Conservation (phyloP, 2,888 invertebrate genomes). For the Arctia plantaginis region DNA sequence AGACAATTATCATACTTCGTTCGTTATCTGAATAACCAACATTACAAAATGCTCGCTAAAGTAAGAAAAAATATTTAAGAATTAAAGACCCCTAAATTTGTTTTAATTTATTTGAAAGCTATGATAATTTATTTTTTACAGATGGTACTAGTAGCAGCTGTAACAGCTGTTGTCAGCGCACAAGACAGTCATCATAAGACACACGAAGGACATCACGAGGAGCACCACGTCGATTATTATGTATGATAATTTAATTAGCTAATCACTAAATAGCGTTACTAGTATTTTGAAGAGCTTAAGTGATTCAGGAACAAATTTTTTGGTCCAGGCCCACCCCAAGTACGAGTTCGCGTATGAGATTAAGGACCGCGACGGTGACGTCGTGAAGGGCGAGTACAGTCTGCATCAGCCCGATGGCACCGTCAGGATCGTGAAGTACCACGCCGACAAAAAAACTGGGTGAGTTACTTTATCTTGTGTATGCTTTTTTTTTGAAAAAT, state of each 20-base stretch:
- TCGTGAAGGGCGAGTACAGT: conserved; percentile 76
- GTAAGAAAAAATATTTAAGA: conserved; percentile 12
- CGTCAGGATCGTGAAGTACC: conserved; percentile 76
- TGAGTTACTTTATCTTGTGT: conserved; percentile 50
- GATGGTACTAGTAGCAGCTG: neutral
- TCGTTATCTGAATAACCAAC: neutral
- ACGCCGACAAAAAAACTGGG: conserved; percentile 78
- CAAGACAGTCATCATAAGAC: conserved; percentile 15
- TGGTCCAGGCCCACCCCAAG: conserved; percentile 51
- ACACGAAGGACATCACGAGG: conserved; percentile 13
- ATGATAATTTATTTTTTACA: neutral
- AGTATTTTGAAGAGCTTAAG: neutral
- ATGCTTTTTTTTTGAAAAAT: too few species aligned
- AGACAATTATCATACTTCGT: neutral
- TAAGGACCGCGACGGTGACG: conserved; percentile 84
- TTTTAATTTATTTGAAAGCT: neutral
- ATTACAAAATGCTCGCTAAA: conserved; percentile 10
- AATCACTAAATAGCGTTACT: neutral
- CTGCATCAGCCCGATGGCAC: conserved; percentile 75
- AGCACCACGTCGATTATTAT: conserved; percentile 28
- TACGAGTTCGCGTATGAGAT: conserved; percentile 83
- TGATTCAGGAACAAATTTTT: neutral
- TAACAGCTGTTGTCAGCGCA: conserved; percentile 9
- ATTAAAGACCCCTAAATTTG: neutral
- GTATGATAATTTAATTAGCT: conserved; percentile 9